phyloP scores from a whole-genome alignment of 64 coral and sea anemone genomes.

The Anthopleura sola region DNA sequence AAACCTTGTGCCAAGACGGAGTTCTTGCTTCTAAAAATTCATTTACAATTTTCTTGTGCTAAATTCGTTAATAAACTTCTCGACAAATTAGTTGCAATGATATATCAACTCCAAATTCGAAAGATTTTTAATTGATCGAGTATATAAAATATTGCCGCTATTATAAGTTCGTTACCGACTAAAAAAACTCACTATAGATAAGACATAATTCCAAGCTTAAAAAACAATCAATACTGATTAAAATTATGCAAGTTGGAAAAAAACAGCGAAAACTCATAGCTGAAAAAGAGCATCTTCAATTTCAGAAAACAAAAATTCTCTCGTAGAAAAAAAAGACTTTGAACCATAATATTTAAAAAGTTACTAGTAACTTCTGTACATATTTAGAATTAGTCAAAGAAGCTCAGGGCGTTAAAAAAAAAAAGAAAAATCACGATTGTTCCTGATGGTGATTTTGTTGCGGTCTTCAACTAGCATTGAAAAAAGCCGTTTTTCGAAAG shows the following conservation, averaged over 20 bases:
- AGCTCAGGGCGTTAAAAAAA: no score
- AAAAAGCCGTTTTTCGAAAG: no score
- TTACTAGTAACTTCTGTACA: background rate
- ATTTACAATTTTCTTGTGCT: background rate
- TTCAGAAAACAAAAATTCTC: no score
- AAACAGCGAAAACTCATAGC: background rate
- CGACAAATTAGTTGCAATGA: background rate
- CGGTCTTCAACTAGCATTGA: no score
- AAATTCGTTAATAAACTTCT: background rate
- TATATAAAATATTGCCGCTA: background rate
- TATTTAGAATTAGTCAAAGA: no score
- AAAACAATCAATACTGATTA: background rate
- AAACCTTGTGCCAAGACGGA: background rate
- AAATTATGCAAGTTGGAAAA: background rate
- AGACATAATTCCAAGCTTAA: background rate
- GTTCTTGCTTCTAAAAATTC: background rate
- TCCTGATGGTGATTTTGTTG: no score
- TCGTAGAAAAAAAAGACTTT: no score
- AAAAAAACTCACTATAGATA: background rate
- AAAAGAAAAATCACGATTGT: no score
- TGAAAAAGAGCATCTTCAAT: background rate
- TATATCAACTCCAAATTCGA: background rate
- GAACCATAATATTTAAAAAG: background rate
- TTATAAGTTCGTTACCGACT: background rate
- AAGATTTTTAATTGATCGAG: background rate